These are phyloP conservation scores for Bellardia bayeri DNA, from an alignment of 2,888 invertebrate genomes.

Conservation along the genomic window DNA sequence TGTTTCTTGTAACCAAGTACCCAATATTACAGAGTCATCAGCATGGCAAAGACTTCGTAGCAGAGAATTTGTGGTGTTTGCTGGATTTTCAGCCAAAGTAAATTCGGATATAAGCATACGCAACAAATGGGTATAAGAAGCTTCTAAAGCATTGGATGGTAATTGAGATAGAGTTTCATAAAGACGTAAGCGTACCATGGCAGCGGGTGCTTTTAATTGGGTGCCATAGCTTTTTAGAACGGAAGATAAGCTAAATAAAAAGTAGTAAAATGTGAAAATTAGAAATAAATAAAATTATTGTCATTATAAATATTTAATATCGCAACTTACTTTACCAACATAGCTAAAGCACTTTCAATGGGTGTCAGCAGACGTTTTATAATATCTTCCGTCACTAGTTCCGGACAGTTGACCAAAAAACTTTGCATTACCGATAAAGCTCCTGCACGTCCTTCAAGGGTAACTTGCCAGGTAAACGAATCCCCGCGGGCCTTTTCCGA, in stretches of 20 bases:
- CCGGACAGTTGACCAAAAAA: slow-evolving; percentile 95
- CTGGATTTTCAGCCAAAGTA: slow-evolving; percentile 96
- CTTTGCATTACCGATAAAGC: slow-evolving; percentile 98
- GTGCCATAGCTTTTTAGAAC: slow-evolving; percentile 95
- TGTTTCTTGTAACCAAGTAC: slow-evolving; percentile 97
- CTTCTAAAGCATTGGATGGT: slow-evolving; percentile 92
- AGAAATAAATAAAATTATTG: not conserved
- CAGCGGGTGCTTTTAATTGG: slow-evolving; percentile 96
- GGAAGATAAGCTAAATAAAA: slow-evolving; percentile 88
- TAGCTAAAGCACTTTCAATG: slow-evolving; percentile 97
- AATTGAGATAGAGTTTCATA: slow-evolving; percentile 94
- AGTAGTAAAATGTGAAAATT: not conserved
- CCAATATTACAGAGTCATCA: slow-evolving; percentile 95
- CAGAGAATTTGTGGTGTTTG: slow-evolving; percentile 94
- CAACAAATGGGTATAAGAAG: slow-evolving; percentile 93
- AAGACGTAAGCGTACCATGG: slow-evolving; percentile 95
- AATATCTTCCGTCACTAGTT: slow-evolving; percentile 96
- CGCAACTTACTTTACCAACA: slow-evolving; percentile 93
- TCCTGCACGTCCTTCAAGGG: slow-evolving; percentile 97
- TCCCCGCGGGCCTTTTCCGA: slow-evolving; percentile 98
- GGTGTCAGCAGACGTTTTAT: slow-evolving; percentile 94
- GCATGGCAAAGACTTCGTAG: slow-evolving; percentile 93
- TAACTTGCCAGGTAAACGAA: slow-evolving; percentile 99
- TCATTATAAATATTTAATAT: not conserved
- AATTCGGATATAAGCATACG: slow-evolving; percentile 97